Evolutionary conservation across 2,113 vertebrate genomes (phyloP).

Genomic region (Oreotragus oreotragus): DNA sequence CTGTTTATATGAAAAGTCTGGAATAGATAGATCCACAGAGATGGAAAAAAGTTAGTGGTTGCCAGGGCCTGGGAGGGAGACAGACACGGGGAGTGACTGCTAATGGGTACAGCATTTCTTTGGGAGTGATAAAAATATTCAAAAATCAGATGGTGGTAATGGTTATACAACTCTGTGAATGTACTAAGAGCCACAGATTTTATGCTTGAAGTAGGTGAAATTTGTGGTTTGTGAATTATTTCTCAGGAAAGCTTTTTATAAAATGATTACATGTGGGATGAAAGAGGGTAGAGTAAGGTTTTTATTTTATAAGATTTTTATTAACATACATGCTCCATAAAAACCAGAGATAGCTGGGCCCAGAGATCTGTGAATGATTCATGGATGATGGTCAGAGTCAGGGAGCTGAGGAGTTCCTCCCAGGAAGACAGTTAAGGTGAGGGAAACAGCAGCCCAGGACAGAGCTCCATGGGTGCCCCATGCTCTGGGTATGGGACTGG

Average conservation of each 20-base stretch:
- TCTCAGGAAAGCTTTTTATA: not conserved
- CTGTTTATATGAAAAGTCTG: not conserved
- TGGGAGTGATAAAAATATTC: not conserved
- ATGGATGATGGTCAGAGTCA: not conserved
- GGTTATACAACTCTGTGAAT: not conserved
- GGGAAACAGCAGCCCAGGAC: too few relatives aligned
- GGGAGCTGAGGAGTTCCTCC: not conserved
- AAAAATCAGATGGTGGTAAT: not conserved
- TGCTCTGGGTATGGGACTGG: not conserved
- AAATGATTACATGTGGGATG: not conserved
- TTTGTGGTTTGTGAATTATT: not conserved
- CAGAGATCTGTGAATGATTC: not conserved
- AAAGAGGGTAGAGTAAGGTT: not conserved
- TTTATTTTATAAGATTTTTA: not conserved
- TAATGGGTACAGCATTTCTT: not conserved
- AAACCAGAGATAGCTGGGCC: not conserved
- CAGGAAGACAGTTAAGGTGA: not conserved
- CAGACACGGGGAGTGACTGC: not conserved
- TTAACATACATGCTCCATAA: not conserved
- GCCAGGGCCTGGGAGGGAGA: not conserved
- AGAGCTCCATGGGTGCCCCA: accelerated
- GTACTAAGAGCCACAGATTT: not conserved
- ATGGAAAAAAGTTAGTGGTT: not conserved
- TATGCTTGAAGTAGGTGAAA: not conserved
- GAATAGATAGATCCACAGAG: not conserved